Evolutionary conservation across 1,140 invertebrate species (phyloP), one percentile per base, ranked within the genome.

Genomic region (Littorina saxatilis): DNA sequence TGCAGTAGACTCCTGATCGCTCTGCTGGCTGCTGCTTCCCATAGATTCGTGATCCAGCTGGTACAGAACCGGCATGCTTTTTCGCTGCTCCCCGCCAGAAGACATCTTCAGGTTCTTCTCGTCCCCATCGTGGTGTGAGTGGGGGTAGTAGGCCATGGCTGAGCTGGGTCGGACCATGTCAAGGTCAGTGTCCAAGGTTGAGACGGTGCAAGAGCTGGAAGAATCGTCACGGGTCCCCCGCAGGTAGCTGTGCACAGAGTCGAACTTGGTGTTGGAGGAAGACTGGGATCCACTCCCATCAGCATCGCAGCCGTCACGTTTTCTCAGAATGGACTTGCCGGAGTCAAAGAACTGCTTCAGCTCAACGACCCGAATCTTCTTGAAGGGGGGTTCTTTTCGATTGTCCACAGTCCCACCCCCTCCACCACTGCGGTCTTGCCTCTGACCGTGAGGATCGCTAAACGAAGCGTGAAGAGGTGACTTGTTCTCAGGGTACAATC

Each of bases 321-420:
- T 85, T n/a, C 80, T 84, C 13, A 86, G 73, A 63, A 86, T 83
- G 17, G 86, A 83, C 81, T 83, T 86, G 13, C 84, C 83, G 17
- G 87, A 83, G 61, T 89, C 87, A 80, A 88, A 87, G 29, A 88
- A 89, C 73, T 90, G 88, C 76, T 87, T 86, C 15, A 90, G 63
- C 72, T 90, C 89, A 37, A 85, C 81, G 43, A 89, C 89, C 17
- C 88, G 79, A 27, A 90, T 89, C 77, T 88, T 87, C 79, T 91
- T 91, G 78, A 87, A 89, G 15, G 88, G 87, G 39, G 88, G 90
- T 79, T 91, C 88, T 79, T 86, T 83, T 3, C 87, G 55, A 0
- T 79, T 55, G 27, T 85, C 84, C 7, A 47, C 50, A 11, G 55
- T 52, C 23, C 58, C 61, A 39, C 61, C 50, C 32, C 40, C 40